phyloP scores from a whole-genome alignment of 2,888 invertebrate species.

The Acrobasis suavella region DNA sequence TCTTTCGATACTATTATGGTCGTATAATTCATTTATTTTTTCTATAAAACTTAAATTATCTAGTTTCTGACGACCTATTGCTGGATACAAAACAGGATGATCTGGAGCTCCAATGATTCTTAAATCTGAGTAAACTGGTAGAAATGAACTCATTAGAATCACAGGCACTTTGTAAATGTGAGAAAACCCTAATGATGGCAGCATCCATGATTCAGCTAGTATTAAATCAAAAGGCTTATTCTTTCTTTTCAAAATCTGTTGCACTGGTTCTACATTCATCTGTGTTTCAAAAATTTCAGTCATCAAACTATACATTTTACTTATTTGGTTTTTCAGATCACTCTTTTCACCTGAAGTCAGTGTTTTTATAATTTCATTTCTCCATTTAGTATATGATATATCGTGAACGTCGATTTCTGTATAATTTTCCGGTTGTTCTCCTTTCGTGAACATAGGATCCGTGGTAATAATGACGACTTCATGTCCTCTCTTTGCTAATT shows the following conservation, averaged over 20 bases:
- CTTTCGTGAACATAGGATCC: constrained; percentile 40
- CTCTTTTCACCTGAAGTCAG: constrained; percentile 28
- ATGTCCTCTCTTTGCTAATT: constrained; percentile 54
- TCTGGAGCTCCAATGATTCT: constrained; percentile 35
- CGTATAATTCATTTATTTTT: constrained; percentile 34
- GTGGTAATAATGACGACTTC: constrained; percentile 53
- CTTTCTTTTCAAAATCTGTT: constrained; percentile 37
- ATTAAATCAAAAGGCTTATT: constrained; percentile 45
- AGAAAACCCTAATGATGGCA: constrained; percentile 34
- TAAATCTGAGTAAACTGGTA: constrained; percentile 28
- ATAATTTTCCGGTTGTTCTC: constrained; percentile 39
- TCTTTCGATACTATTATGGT: constrained; percentile 21
- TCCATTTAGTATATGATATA: constrained; percentile 43
- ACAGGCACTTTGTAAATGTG: constrained; percentile 45
- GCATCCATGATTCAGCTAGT: constrained; percentile 39
- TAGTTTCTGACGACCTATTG: not conserved
- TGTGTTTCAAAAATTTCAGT: constrained; percentile 31
- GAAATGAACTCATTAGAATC: constrained; percentile 48
- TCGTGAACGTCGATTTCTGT: constrained; percentile 52
- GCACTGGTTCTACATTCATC: constrained; percentile 31
- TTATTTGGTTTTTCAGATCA: constrained; percentile 24
- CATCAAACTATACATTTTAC: constrained; percentile 16
- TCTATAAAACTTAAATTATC: constrained; percentile 29
- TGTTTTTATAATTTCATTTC: constrained; percentile 25
- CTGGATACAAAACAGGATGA: constrained; percentile 28